Percentiles rank a stretch among this genome's conserved stretches.
These are phyloP conservation scores for Alfaro cultratus DNA, from an alignment of 2,797 vertebrate species.

Conservation along the genomic window DNA sequence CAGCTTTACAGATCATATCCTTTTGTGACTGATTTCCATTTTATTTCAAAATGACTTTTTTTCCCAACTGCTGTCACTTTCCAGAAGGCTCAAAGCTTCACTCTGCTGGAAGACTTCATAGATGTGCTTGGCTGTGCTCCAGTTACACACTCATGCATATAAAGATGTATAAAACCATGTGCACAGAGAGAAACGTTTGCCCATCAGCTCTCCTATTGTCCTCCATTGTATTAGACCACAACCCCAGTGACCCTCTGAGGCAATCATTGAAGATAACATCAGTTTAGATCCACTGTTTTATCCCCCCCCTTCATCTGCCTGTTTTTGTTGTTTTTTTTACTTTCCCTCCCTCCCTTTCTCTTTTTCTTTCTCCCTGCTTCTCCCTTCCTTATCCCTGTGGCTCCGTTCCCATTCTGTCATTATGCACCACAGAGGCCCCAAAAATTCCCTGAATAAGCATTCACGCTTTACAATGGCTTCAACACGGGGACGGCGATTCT, in stretches of 20 bases:
- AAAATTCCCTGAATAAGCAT: slow-evolving; percentile 65
- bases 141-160: slow-evolving; percentile 44
- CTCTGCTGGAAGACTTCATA: slow-evolving; percentile 63
- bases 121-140: slow-evolving; percentile 51
- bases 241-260: slow-evolving; percentile 61
- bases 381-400: slow-evolving; percentile 65
- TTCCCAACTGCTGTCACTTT: slow-evolving; percentile 54
- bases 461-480: slow-evolving; percentile 57
- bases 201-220: slow-evolving; percentile 56
- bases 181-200: slow-evolving; percentile 28
- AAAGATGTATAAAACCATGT: slow-evolving; percentile 18
- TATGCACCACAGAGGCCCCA: slow-evolving; percentile 64
- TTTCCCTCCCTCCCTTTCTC: slow-evolving; percentile 42
- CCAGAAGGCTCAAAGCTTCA: slow-evolving; percentile 64
- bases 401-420: slow-evolving; percentile 77
- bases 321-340: slow-evolving; percentile 24
- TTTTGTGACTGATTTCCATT: slow-evolving; percentile 10
- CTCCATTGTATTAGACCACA: slow-evolving; percentile 59
- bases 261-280: slow-evolving; percentile 69
- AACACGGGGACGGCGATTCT: slow-evolving; percentile 31
- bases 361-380: slow-evolving; percentile 38
- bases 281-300: slow-evolving; percentile 50
- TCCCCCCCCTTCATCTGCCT: slow-evolving; percentile 45
- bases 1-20: slow-evolving; percentile 13
- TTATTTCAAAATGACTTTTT: slow-evolving; percentile 48